Conservation (phyloP, 1,140 invertebrate species). For the Drosophila parabipectinata region DNA sequence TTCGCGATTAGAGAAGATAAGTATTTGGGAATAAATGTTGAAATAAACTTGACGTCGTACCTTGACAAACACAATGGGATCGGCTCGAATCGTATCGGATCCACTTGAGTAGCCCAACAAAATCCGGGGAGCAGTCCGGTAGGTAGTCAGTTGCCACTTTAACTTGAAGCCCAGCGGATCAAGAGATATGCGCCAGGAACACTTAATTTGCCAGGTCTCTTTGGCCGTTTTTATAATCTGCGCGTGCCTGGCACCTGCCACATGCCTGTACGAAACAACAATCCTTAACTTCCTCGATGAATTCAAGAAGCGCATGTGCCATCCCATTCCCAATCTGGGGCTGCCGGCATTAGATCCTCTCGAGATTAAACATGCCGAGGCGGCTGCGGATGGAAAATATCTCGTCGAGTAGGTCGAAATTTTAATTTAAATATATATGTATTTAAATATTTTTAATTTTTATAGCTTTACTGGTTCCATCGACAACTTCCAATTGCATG, state of each 20-base stretch:
- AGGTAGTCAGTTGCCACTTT: slow-evolving; percentile 35
- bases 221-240: slow-evolving; percentile 42
- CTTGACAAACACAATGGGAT: slow-evolving; percentile 49
- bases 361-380: slow-evolving; percentile 36
- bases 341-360: slow-evolving; percentile 73
- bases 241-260: slow-evolving; percentile 32
- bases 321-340: slow-evolving; percentile 74
- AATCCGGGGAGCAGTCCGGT: slow-evolving; percentile 23
- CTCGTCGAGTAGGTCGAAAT: slow-evolving; percentile 63
- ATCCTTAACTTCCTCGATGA: slow-evolving; percentile 59
- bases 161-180: slow-evolving; percentile 23
- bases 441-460: too few species aligned
- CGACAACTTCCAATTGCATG: slow-evolving; percentile 61
- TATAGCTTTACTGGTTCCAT: slow-evolving; percentile 67
- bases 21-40: slow-evolving; percentile 17
- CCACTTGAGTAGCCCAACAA: slow-evolving; percentile 51
- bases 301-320: slow-evolving; percentile 71
- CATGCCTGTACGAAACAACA: slow-evolving; percentile 42
- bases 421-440: too few species aligned
- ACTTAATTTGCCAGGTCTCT: slow-evolving; percentile 20
- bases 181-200: slow-evolving; percentile 18
- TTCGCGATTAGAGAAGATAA: slow-evolving; percentile 41
- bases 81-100: slow-evolving; percentile 1
- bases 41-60: slow-evolving; percentile 49
- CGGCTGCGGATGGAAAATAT: slow-evolving; percentile 64